Base-by-base conservation (phyloP, 1,140 invertebrate species). In the Ceratitis capitata region DNA sequence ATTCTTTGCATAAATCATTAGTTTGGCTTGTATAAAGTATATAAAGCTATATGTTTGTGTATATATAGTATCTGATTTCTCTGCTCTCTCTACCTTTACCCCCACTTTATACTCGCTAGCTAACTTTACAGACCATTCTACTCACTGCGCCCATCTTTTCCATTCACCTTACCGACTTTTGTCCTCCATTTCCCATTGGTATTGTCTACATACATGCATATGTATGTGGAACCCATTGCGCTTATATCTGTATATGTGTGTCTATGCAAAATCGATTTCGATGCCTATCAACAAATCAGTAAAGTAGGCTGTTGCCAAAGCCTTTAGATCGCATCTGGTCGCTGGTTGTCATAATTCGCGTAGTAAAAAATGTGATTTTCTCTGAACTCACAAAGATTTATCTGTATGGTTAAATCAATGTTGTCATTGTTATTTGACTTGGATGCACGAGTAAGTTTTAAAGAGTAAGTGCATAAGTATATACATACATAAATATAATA, bases 261-360 rank as follows among this genome's bases (percentile, higher is more conserved):
- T 78, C 69, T 78, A 78, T 78, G 69, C 39, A 78, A 78, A 78
- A 78, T 78, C 39, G 69, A 78, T 78, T 78, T 42, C 23, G n/a
- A 45, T 45, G 35, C 69, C 42, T 78, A 78, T 78, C 69, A 47
- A 47, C 69, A 45, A 39, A 78, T 78, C 69, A 42, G 19, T 47
- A 39, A 47, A 78, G 29, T 32, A 2, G 16, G 69, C 35, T 45
- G 35, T 14, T 12, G 61, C 35, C 39, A 0, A 45, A 47, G 69
- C 39, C 10, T 45, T 47, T 45, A 78, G 69, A 78, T 78, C 39
- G 69, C 69, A 78, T 78, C 69, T n/a, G n/a, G 3, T 3, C n/a
- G 39, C 32, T n/a, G n/a, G n/a, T 78, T 78, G 69, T 78, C 69
- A 78, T 78, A 78, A 78, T 78, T 78, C 69, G n/a, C 39, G 35